Evolutionary conservation across 2,888 invertebrate species (phyloP).

Genomic region (Lasius fuliginosus): DNA sequence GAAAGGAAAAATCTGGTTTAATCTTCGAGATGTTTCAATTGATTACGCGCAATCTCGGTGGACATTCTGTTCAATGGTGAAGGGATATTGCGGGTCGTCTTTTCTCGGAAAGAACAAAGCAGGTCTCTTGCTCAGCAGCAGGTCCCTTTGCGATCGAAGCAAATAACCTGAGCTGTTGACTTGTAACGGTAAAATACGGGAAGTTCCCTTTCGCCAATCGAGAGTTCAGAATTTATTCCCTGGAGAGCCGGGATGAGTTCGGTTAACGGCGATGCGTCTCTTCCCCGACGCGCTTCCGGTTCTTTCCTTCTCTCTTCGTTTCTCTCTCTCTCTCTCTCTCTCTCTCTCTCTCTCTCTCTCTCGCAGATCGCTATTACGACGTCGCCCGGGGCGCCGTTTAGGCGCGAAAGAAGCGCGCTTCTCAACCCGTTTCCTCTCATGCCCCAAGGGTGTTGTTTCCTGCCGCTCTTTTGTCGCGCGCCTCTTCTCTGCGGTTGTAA

Average conservation of each 20-base stretch:
- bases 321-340: no score
- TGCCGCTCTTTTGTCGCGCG: conserved; percentile 39
- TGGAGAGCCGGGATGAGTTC: background rate
- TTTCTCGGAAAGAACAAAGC: background rate
- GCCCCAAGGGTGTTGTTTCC: background rate
- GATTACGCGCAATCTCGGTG: background rate
- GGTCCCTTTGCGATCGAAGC: background rate
- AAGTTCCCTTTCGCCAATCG: conserved; percentile 40
- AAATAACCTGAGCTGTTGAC: background rate
- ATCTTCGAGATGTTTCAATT: background rate
- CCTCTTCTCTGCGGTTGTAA: conserved; percentile 11
- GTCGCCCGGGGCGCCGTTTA: conserved; percentile 28
- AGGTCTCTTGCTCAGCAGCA: no score
- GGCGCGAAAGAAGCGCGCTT: conserved; percentile 27
- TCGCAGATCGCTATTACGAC: conserved; percentile 28
- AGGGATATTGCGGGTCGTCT: background rate
- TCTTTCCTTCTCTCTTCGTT: background rate
- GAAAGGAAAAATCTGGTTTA: background rate
- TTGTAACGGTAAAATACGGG: conserved; percentile 34
- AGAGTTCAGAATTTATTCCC: conserved; percentile 39
- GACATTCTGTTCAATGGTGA: background rate
- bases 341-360: background rate
- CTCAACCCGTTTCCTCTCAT: conserved; percentile 38
- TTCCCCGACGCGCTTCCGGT: conserved; percentile 35
- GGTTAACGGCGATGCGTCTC: conserved; percentile 33